phyloP scores from a whole-genome alignment of 1,140 invertebrate species.

The Brevipalpus yothersi region DNA sequence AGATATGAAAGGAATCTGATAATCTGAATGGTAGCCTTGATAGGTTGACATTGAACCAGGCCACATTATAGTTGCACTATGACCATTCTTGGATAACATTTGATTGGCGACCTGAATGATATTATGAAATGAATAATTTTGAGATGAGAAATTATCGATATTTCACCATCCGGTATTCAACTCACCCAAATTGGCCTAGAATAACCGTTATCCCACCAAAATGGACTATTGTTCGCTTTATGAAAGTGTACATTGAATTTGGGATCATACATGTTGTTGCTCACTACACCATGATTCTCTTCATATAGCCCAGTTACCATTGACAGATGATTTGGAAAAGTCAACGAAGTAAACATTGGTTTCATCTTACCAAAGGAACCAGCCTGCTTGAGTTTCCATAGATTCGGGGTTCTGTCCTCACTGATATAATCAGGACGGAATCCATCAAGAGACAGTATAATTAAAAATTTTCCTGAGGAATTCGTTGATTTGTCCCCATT shows the following conservation, averaged over 20 bases:
- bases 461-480: not conserved
- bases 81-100: not conserved
- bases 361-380: slow-evolving; percentile 21
- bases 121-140: too few relatives aligned
- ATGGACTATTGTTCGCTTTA: not conserved
- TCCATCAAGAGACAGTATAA: slow-evolving; percentile 15
- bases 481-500: too few relatives aligned
- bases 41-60: not conserved
- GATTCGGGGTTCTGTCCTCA: not conserved
- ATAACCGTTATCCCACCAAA: slow-evolving; percentile 13
- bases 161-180: too few relatives aligned
- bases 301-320: slow-evolving; percentile 22
- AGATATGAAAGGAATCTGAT: not conserved
- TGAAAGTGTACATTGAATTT: slow-evolving; percentile 6
- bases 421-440: slow-evolving; percentile 13
- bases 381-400: not conserved
- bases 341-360: slow-evolving; percentile 33
- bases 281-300: slow-evolving; percentile 26
- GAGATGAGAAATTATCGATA: too few relatives aligned
- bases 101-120: not conserved
- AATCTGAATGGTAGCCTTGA: not conserved
- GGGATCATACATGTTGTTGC: slow-evolving; percentile 15
- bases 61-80: not conserved
- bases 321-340: slow-evolving; percentile 17
- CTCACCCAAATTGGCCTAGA: not conserved